Conservation (phyloP, 2,113 vertebrate genomes). For the Monarcha castaneiventris region DNA sequence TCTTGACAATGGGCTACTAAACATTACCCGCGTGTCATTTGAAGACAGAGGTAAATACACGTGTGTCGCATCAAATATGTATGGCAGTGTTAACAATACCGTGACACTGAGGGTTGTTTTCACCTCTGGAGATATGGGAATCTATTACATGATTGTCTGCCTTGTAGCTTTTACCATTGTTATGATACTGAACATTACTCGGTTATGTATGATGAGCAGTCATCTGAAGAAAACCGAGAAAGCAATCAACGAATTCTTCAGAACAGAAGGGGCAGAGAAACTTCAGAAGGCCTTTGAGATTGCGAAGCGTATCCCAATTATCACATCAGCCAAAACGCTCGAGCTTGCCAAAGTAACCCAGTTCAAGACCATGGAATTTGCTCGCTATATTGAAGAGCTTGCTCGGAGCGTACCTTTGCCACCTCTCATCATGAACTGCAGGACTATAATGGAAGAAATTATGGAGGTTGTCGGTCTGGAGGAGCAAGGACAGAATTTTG, state of each 20-base stretch:
- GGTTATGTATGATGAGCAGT: constrained; percentile 99
- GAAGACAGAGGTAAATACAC: constrained; percentile 95
- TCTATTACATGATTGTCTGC: constrained; percentile 98
- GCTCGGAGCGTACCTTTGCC: constrained; percentile 95
- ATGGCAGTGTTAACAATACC: constrained; percentile 87
- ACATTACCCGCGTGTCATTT: constrained; percentile 91
- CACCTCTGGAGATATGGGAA: constrained; percentile 93
- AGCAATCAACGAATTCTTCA: constrained; percentile 98
- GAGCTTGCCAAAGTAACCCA: constrained; percentile 99
- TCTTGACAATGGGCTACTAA: constrained; percentile 83
- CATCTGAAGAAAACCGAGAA: constrained; percentile 99
- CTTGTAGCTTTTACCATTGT: constrained; percentile 96
- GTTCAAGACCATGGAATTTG: constrained; percentile 99
- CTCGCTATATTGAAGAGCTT: constrained; percentile 97
- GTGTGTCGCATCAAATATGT: constrained; percentile 84
- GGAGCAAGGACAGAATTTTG: constrained; percentile 92
- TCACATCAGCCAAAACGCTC: constrained; percentile 96
- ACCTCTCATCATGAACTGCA: constrained; percentile 98
- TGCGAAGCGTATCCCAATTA: constrained; percentile 96
- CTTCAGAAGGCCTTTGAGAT: constrained; percentile 99
- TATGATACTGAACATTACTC: constrained; percentile 92
- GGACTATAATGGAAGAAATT: constrained; percentile 99
- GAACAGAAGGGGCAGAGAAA: constrained; percentile 98
- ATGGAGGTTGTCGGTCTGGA: constrained; percentile 96
- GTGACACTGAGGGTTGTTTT: constrained; percentile 93